Evolutionary conservation across 2,113 vertebrate genomes (phyloP).

Genomic region (Terrapene triunguis): DNA sequence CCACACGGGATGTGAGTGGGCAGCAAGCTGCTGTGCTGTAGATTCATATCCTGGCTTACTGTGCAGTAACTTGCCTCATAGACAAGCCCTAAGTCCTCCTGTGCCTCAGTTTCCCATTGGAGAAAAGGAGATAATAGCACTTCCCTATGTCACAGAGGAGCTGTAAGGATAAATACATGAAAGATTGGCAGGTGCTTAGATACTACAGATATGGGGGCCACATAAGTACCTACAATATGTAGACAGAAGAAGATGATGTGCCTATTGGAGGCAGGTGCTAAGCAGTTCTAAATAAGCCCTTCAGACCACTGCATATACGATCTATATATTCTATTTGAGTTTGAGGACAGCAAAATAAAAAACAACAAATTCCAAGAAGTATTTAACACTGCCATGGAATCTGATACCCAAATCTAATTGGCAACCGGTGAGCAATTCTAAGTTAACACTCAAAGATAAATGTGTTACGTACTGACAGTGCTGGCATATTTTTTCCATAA

Average conservation of each 20-base stretch:
- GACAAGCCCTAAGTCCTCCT: neutral
- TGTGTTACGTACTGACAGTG: constrained; percentile 47
- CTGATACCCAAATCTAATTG: accelerated
- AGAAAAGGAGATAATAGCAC: neutral
- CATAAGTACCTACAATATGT: neutral
- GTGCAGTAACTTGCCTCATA: neutral
- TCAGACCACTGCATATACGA: neutral
- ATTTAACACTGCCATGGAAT: accelerated
- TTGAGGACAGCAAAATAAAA: accelerated
- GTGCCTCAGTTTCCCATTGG: neutral
- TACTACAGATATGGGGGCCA: neutral
- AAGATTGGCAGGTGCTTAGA: neutral
- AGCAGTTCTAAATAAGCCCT: neutral
- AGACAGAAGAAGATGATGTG: neutral
- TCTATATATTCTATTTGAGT: neutral
- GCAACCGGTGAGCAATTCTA: neutral
- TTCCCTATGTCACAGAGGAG: neutral
- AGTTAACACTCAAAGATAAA: neutral
- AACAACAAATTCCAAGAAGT: accelerated
- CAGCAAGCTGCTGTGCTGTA: neutral
- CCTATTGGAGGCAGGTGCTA: neutral
- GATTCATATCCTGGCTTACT: neutral
- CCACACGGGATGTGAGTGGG: neutral
- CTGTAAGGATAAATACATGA: neutral
- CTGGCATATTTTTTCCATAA: accelerated